Evolutionary conservation across 2,888 invertebrate species (phyloP), one percentile per base, ranked within the genome.

Genomic region (Eucera pruinosa): DNA sequence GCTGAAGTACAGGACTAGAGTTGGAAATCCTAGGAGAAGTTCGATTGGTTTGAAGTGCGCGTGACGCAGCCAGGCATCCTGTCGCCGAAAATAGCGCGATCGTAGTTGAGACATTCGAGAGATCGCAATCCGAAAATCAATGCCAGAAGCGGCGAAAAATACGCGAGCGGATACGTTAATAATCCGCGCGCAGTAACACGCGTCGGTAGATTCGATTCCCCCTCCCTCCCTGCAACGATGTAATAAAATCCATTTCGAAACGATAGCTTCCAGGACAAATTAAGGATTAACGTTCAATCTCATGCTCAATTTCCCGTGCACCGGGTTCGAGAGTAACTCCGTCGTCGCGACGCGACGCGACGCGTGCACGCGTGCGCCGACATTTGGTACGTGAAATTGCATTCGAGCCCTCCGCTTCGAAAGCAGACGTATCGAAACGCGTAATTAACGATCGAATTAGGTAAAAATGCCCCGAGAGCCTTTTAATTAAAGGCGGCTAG

Each of bases 231-330:
- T 41, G 13, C 41, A 15, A 23, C 25, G 61, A 54, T 43, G 33
- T 55, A 74, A 68, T 72, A 61, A 79, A 78, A 78, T 67, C 71
- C 72, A 65, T 64, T 61, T 15, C 62, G 47, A 65, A 67, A 57
- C 58, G 70, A 67, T 64, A 60, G 47, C 68, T 75, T 65, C 61
- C 67, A 43, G 57, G 54, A 67, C 69, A 45, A 75, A 79, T 79
- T 68, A 80, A 80, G 73, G 80, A 73, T 78, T 78, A 62, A 73
- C 60, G 73, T 80, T 50, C 73, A 62, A 73, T 80, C 69, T 66
- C 61, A 58, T 43, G 77, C 55, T 41, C 77, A 45, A 78, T 76
- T 76, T 61, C 60, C 50, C n/a, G n/a, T 33, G 48, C 47, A 33
- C 48, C 54, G 36, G 54, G 43, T 65, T 65, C 36, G 30, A 15